Conservation (phyloP, 2,113 vertebrate genomes). For the Entelurus aequoreus region DNA sequence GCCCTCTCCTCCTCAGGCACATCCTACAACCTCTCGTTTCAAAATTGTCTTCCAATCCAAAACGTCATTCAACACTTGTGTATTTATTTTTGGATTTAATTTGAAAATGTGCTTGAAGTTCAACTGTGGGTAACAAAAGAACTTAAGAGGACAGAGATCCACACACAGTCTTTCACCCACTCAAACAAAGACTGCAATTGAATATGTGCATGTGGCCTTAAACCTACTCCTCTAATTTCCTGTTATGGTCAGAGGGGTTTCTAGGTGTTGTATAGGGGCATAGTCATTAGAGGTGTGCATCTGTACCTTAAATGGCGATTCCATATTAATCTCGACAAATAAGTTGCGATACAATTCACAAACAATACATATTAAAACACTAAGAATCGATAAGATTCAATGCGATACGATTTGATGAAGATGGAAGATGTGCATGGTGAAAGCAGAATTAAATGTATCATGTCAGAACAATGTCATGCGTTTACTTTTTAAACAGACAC, state of each 20-base stretch:
- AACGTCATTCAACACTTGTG: neutral
- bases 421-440: no score
- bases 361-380: no score
- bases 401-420: no score
- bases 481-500: no score
- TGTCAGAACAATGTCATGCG: no score
- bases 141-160: conserved; percentile 27
- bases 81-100: neutral
- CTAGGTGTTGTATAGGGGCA: neutral
- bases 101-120: conserved; percentile 29
- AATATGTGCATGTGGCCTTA: conserved; percentile 26
- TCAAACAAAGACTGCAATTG: conserved; percentile 40
- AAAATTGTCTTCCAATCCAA: neutral
- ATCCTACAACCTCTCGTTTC: conserved; percentile 14
- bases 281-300: no score
- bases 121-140: conserved; percentile 24
- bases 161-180: conserved; percentile 3
- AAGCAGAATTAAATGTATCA: no score
- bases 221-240: conserved; percentile 49
- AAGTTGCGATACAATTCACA: no score
- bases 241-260: conserved; percentile 20
- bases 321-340: no score
- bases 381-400: no score
- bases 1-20: conserved; percentile 23
- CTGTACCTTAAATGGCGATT: no score